phyloP scores from a whole-genome alignment of 2,797 vertebrate species.

The Sebastes kiyomatsui region DNA sequence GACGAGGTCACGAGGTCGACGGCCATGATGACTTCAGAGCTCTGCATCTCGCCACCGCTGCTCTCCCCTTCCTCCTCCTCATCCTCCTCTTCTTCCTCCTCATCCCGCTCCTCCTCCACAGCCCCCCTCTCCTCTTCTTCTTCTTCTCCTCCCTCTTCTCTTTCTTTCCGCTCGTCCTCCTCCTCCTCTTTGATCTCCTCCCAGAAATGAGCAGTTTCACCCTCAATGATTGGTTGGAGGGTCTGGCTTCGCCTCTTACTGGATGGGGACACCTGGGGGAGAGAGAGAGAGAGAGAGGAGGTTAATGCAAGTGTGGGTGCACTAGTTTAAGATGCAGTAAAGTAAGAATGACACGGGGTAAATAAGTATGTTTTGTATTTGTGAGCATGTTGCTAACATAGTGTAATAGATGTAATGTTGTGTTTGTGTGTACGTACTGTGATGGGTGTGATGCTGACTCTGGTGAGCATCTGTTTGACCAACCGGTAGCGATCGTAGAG shows the following conservation, averaged over 20 bases:
- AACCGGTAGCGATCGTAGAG: conserved; percentile 96
- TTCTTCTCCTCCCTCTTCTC: conserved; percentile 42
- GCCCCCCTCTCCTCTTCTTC: conserved; percentile 45
- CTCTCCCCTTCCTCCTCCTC: conserved; percentile 79
- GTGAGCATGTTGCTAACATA: background rate
- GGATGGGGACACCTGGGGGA: conserved; percentile 90
- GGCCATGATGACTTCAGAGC: conserved; percentile 87
- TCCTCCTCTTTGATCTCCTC: conserved; percentile 94
- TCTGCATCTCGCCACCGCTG: conserved; percentile 88
- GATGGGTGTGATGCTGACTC: conserved; percentile 93
- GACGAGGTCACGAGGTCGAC: conserved; percentile 82
- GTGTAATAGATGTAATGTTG: background rate
- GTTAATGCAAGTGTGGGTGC: background rate
- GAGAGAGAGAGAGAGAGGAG: background rate
- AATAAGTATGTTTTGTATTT: too few relatives aligned
- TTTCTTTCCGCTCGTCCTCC: conserved; percentile 77
- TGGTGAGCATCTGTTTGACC: conserved; percentile 98
- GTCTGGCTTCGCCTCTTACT: conserved; percentile 94
- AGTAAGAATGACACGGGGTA: background rate
- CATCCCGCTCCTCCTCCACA: conserved; percentile 77
- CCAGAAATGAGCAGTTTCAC: conserved; percentile 97
- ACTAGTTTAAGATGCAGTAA: background rate
- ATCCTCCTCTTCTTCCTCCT: conserved; percentile 77
- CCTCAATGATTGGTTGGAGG: conserved; percentile 97
- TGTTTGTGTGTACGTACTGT: conserved; percentile 83